Evolutionary conservation across 2,888 invertebrate genomes (phyloP).

Genomic region (Euclidia mi): DNA sequence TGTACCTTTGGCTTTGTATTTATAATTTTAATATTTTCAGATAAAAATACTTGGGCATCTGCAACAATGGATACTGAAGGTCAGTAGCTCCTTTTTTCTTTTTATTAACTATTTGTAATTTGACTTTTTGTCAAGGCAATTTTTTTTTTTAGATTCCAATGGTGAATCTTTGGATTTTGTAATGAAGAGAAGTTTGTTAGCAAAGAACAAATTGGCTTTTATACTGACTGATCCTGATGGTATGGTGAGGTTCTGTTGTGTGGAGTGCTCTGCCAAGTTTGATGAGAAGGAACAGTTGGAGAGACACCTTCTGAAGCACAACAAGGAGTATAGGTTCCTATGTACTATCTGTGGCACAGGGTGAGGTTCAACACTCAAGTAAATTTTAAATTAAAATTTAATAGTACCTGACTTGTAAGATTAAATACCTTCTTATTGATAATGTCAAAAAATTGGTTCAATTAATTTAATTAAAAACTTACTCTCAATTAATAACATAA

Average conservation of each 20-base stretch:
- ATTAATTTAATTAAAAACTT: too few species aligned
- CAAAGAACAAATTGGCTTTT: conserved; percentile 93
- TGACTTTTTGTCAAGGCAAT: not conserved
- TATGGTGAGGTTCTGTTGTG: conserved; percentile 92
- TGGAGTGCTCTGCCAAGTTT: conserved; percentile 94
- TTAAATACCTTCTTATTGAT: too few species aligned
- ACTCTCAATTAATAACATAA: too few species aligned
- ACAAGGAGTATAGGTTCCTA: conserved; percentile 93
- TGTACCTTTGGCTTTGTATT: not conserved
- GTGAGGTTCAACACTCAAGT: conserved; percentile 62
- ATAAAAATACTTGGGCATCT: conserved; percentile 6
- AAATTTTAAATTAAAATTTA: too few species aligned
- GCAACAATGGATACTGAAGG: conserved; percentile 44
- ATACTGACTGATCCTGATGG: conserved; percentile 93
- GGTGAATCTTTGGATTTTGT: conserved; percentile 62
- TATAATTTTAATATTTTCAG: conserved; percentile 27
- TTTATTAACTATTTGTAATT: conserved; percentile 3
- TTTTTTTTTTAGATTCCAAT: conserved; percentile 10
- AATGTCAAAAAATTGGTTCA: too few species aligned
- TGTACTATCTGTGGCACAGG: conserved; percentile 94
- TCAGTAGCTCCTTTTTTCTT: conserved; percentile 7
- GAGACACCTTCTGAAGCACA: conserved; percentile 93
- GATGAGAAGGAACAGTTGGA: conserved; percentile 93
- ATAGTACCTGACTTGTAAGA: too few species aligned
- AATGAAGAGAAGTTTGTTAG: conserved; percentile 82